Evolutionary conservation across 2,888 invertebrate genomes (phyloP).

Genomic region (Unio pictorum): DNA sequence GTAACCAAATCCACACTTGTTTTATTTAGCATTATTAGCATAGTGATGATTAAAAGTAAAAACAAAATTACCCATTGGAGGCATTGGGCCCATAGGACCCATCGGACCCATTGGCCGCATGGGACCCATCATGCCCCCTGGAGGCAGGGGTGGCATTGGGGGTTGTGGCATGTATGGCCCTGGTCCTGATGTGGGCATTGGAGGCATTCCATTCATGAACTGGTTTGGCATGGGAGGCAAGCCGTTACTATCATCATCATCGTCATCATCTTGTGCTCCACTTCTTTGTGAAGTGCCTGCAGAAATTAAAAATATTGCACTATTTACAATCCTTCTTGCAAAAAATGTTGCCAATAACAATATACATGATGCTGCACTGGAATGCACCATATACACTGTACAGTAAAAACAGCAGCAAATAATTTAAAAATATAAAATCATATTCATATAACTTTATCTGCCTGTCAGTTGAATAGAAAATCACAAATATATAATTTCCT

Average conservation of each 20-base stretch:
- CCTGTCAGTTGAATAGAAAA: too few relatives aligned
- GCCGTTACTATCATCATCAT: constrained; percentile 31
- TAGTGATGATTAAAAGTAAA: too few relatives aligned
- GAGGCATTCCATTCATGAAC: constrained; percentile 10
- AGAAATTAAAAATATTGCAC: constrained; percentile 1
- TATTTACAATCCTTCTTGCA: neutral
- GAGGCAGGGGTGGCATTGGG: constrained; percentile 56
- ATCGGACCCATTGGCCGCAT: constrained; percentile 62
- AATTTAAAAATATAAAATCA: too few relatives aligned
- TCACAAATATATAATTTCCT: too few relatives aligned
- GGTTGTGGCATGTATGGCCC: constrained; percentile 50
- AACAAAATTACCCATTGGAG: constrained; percentile 34
- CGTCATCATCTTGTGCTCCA: constrained; percentile 13
- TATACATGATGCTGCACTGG: too few relatives aligned
- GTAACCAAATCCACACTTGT: too few relatives aligned
- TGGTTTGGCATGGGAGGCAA: constrained; percentile 7
- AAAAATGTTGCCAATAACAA: neutral
- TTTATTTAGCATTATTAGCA: too few relatives aligned
- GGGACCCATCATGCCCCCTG: constrained; percentile 51
- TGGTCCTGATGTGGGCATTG: constrained; percentile 23
- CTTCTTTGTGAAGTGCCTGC: constrained; percentile 17
- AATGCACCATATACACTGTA: too few relatives aligned
- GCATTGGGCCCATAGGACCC: constrained; percentile 50
- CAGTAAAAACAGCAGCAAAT: too few relatives aligned
- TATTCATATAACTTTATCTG: too few relatives aligned